Conservation (phyloP, 2,888 invertebrate genomes). For the Diarsia brunnea region DNA sequence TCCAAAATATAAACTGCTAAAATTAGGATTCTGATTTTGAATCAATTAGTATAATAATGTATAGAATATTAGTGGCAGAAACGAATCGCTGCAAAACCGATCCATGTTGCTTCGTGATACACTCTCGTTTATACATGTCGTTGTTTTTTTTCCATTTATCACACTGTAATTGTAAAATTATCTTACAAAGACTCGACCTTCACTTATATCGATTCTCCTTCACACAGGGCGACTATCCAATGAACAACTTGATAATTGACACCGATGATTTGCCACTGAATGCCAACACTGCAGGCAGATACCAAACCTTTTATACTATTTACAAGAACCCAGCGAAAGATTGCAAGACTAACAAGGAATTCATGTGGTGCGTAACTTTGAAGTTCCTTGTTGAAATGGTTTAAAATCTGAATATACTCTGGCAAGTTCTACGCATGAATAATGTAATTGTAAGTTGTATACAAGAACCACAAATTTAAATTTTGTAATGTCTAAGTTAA, state of each 20-base stretch:
- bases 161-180: not conserved
- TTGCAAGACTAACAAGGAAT: conserved; percentile 67
- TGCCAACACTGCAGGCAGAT: conserved; percentile 73
- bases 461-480: too few relatives aligned
- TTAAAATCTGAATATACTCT: not conserved
- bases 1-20: too few relatives aligned
- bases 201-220: not conserved
- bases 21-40: too few relatives aligned
- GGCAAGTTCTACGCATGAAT: not conserved
- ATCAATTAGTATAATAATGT: too few relatives aligned
- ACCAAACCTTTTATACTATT: conserved; percentile 72
- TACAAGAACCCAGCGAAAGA: conserved; percentile 68
- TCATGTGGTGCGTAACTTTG: conserved; percentile 72
- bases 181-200: not conserved
- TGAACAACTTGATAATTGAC: conserved; percentile 74
- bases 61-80: too few relatives aligned
- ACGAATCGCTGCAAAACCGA: too few relatives aligned
- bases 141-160: not conserved
- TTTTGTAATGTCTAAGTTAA: not conserved
- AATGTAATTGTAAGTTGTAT: not conserved
- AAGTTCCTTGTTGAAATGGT: conserved; percentile 74
- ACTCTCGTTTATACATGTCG: too few relatives aligned
- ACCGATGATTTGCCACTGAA: conserved; percentile 74
- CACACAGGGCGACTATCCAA: conserved; percentile 72
- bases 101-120: too few relatives aligned